These are phyloP conservation scores for Thymallus thymallus DNA, from an alignment of 2,113 vertebrate species.

Conservation along the genomic window DNA sequence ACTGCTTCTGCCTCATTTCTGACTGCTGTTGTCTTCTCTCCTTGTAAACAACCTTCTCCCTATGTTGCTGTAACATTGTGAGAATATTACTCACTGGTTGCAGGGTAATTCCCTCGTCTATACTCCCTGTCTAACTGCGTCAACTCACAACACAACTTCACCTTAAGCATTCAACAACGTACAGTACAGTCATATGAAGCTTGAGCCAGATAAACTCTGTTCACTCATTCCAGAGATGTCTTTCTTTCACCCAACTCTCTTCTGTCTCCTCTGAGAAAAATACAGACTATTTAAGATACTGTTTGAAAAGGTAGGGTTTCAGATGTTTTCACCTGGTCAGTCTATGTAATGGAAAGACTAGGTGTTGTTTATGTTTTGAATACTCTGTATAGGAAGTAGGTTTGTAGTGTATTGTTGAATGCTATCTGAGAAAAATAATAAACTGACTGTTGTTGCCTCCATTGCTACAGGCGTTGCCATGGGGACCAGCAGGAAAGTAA, in stretches of 20 bases:
- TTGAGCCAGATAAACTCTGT: too few species aligned
- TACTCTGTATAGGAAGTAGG: neutral
- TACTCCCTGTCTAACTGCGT: neutral
- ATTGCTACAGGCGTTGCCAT: slow-evolving; percentile 60
- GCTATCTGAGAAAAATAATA: slow-evolving; percentile 18
- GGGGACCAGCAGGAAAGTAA: slow-evolving; percentile 57
- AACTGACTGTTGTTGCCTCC: slow-evolving; percentile 63
- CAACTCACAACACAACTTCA: neutral
- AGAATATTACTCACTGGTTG: neutral
- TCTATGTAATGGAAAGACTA: too few species aligned
- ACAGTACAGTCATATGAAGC: neutral
- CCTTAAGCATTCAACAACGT: neutral
- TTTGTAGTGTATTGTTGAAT: neutral
- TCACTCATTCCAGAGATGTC: neutral
- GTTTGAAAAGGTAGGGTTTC: too few species aligned
- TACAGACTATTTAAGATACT: neutral
- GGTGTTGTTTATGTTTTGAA: too few species aligned
- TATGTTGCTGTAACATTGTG: slow-evolving; percentile 23
- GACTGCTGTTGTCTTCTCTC: slow-evolving; percentile 31
- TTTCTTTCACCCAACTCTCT: neutral
- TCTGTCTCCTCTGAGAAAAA: neutral
- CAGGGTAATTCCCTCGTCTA: neutral
- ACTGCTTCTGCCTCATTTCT: slow-evolving; percentile 57
- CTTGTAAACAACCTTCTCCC: slow-evolving; percentile 36
- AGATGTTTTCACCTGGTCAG: too few species aligned